Evolutionary conservation across 1,140 invertebrate genomes (phyloP).

Genomic region (Metopolophium dirhodum): DNA sequence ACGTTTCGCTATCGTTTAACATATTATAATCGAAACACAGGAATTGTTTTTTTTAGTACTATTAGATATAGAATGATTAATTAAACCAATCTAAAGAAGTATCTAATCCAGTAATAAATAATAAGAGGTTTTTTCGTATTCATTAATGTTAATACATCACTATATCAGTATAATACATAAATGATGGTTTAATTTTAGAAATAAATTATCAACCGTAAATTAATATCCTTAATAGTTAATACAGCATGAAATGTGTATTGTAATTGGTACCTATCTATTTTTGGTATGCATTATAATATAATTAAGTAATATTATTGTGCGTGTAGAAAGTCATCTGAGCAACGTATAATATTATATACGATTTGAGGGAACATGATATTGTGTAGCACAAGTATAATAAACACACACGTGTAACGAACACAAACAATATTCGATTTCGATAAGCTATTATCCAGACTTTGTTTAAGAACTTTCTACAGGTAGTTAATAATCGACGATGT

Average conservation of each 20-base stretch:
- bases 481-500: not conserved
- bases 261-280: not conserved
- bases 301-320: not conserved
- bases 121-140: not conserved
- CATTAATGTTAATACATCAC: not conserved
- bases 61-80: not conserved
- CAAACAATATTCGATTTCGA: not conserved
- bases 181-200: not conserved
- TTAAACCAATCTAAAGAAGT: not conserved
- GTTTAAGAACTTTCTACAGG: slow-evolving; percentile 7
- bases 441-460: not conserved
- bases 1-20: not conserved
- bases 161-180: not conserved
- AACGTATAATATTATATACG: not conserved
- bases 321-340: not conserved
- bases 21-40: not conserved
- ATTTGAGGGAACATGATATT: not conserved
- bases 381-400: not conserved
- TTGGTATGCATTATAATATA: not conserved
- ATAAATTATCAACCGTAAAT: not conserved
- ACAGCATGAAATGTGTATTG: not conserved
- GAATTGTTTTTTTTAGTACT: not conserved
- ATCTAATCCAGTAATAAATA: not conserved
- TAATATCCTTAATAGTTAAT: no score
- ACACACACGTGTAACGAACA: no score